Evolutionary conservation across 2,113 vertebrate species (phyloP), one percentile per base, ranked within the genome.

Genomic region (Pterocles orientalis): DNA sequence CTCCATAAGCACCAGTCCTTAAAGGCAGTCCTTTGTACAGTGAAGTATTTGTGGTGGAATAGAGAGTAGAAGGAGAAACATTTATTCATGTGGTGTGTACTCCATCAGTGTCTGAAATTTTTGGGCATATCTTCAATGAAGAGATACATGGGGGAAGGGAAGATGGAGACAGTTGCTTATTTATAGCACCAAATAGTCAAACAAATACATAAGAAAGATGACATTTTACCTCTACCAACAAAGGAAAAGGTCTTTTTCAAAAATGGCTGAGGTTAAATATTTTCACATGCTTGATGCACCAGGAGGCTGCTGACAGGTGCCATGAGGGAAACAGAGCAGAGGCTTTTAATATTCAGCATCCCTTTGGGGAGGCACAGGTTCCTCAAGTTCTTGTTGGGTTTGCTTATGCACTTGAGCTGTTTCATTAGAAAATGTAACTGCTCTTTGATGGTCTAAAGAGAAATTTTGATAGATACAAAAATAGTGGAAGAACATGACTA

Each of bases 1-100:
- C 23, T 95, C 62, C 33, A 31, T 65, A 58, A 76, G 50, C 19
- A 82, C 7, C 79, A 34, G 31, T 58, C 6, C 1, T 58, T 66
- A 92, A 70, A 79, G 51, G 84, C 47, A 68, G 69, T 66, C 77
- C 36, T 94, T 92, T 88, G 64, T 71, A 86, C 39, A 60, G 75
- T 90, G 72, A 89, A 62, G 31, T 69, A 39, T 94, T 95, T 95
- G 58, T 94, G 77, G 90, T 86, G 80, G 92, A 94, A 83, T 45
- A 58, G 57, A 79, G 9, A 90, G 58, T 48, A 45, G 45, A 72
- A 85, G 11, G 16, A 88, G 61, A 79, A 86, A 17, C 3, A 10
- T 82, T 51, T 57, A 54, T 58, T 18, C 20, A 7, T 12, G 7
- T 36, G 19, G 6, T 41, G 7, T 62, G 18, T 61, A 56, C 28